Evolutionary conservation across 1,140 invertebrate genomes (phyloP), one percentile per base, ranked within the genome.

Genomic region (Ips typographus): DNA sequence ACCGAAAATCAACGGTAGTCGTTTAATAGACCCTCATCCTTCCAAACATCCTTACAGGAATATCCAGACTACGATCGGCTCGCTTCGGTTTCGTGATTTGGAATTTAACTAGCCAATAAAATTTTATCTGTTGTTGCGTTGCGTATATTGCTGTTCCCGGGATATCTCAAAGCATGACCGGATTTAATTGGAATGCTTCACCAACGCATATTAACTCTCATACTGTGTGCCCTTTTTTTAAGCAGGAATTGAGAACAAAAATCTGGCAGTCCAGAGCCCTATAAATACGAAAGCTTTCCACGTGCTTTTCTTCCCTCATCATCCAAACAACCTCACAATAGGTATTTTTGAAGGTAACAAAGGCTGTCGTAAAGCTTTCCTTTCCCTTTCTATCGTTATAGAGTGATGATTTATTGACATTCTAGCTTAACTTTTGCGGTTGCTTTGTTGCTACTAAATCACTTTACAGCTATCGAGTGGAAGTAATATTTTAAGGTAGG

Each of bases 331-430:
- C 63, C 70, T 71, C 59, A 74, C 73, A 72, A 77, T 77, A 77
- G 76, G 76, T 77, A 77, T 75, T 77, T 77, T 77, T 76, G 75
- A 73, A 77, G 76, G 76, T 77, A 77, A 77, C 76, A 77, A 77
- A 72, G 71, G 74, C 76, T 65, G 65, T 71, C 73, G 71, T 77
- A 73, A 77, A 74, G 73, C 71, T 72, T 68, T 65, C 71, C 72
- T 71, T 72, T 75, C 71, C 70, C 58, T 68, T 43, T 71, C 67
- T 65, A 47, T 57, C 64, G 73, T 69, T 71, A 75, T 71, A 75
- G 73, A 74, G 67, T 68, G 67, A 75, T 77, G 74, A 77, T 77
- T 77, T 77, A 77, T 77, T 69, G 75, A 73, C 69, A 77, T 71
- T 72, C 51, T 59, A 52, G 65, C 64, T 68, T 68, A 71, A 71